Base-by-base conservation (phyloP, 2,113 vertebrate genomes). In the Mungos mungo region DNA sequence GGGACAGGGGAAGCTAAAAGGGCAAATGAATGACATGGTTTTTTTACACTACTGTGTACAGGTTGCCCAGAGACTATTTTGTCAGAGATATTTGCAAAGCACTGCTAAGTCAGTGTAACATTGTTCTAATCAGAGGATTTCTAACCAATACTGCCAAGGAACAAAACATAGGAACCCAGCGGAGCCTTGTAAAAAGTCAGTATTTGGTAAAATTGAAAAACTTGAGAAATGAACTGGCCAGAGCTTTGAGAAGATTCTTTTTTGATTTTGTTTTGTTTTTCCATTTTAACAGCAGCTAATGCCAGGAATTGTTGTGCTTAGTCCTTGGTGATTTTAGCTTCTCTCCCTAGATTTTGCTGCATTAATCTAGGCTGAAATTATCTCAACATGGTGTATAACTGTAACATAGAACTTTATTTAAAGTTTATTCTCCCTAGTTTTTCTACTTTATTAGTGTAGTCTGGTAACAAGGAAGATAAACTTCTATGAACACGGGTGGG, bases 61-160 rank as follows among this genome's bases (percentile, higher is more conserved):
- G 15, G 35, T 69, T 63, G 41, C 90, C 25, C 1, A 1, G 31
- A 86, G 86, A 95, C 35, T 45, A 77, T 41, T 52, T 25, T 93
- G 76, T 88, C 71, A 81, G 85, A 92, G 72, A 97, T 92, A 6
- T 9, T 47, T 88, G 23, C 3, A 69, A 92, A 93, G 29, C 52
- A 50, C 15, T 63, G 31, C 23, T 74, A 60, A 93, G 31, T 35
- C 52, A 29, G 45, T 35, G 18, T 66, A 81, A 57, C 13, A 38
- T 38, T 92, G 47, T 47, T 95, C 50, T 92, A 95, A 63, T 60
- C 79, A 63, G n/a, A 88, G 31, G 3, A 85, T 84, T 88, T 88
- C 71, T 72, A 66, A 38, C 29, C 79, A 92, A 2, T 84, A 60
- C 6, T 38, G 25, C 23, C 74, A 91, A 93, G 12, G 4, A 95